phyloP scores from a whole-genome alignment of 2,113 vertebrate genomes.

The Anser brachyrhynchus region DNA sequence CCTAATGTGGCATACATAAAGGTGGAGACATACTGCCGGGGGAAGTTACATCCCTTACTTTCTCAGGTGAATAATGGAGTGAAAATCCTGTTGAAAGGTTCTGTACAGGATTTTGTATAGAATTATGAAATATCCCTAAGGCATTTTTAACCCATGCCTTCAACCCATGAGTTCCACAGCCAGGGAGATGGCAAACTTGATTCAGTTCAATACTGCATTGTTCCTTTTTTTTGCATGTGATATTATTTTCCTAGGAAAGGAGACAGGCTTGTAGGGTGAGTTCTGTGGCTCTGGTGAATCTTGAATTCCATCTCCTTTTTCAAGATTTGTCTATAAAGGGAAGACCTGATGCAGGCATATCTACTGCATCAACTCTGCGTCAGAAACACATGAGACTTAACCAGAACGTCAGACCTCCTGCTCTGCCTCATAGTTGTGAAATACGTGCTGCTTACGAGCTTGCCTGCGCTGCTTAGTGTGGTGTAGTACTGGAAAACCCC shows the following conservation, averaged over 20 bases:
- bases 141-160: neutral
- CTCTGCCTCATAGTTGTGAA: neutral
- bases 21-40: neutral
- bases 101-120: neutral
- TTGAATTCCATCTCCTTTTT: neutral
- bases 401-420: neutral
- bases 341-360: rapidly evolving
- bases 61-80: neutral
- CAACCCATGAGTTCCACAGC: neutral
- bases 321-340: neutral
- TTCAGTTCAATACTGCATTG: rapidly evolving
- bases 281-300: neutral
- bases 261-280: neutral
- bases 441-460: neutral
- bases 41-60: neutral
- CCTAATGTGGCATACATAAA: neutral
- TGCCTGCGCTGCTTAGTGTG: neutral
- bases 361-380: rapidly evolving
- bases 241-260: neutral
- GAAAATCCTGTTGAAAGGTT: neutral
- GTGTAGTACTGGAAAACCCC: neutral
- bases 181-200: neutral
- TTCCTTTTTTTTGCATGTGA: neutral
- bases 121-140: neutral
- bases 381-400: neutral